Conservation (phyloP, 2,113 vertebrate species). For the Pelvicachromis taeniatus region DNA sequence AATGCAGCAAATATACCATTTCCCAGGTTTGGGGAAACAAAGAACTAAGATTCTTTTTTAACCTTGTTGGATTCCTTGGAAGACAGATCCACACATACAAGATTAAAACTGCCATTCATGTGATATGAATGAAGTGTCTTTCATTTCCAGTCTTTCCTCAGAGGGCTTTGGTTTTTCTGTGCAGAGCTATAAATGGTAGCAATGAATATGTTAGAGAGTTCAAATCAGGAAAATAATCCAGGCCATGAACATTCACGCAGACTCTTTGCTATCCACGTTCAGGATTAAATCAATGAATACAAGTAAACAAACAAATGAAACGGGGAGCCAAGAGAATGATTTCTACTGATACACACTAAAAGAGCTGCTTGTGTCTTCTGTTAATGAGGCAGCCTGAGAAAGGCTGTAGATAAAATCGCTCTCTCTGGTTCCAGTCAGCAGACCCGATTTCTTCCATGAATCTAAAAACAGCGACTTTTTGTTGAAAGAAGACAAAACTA, state of each 20-base stretch:
- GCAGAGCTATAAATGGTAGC: background rate
- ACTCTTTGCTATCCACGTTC: background rate
- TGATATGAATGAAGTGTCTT: constrained; percentile 12
- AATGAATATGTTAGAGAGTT: constrained; percentile 34
- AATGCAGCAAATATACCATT: background rate
- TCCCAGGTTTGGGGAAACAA: background rate
- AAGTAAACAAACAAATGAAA: constrained; percentile 36
- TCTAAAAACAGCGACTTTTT: background rate
- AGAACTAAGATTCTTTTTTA: too few relatives aligned
- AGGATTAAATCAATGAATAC: constrained; percentile 39
- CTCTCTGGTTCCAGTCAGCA: constrained; percentile 16
- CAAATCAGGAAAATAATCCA: constrained; percentile 39
- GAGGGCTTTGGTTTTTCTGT: background rate
- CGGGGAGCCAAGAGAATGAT: constrained; percentile 28
- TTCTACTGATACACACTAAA: constrained; percentile 1
- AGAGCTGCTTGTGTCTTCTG: constrained; percentile 5
- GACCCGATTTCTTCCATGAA: background rate
- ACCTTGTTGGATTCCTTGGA: background rate
- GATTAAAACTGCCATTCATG: constrained; percentile 40
- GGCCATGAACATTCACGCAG: background rate
- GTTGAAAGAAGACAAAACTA: background rate
- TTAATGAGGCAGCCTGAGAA: constrained; percentile 43
- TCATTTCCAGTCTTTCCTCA: background rate
- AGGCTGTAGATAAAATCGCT: constrained; percentile 29
- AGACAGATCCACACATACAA: background rate